Evolutionary conservation across 2,888 invertebrate genomes (phyloP).

Genomic region (Drosophila subquinaria): DNA sequence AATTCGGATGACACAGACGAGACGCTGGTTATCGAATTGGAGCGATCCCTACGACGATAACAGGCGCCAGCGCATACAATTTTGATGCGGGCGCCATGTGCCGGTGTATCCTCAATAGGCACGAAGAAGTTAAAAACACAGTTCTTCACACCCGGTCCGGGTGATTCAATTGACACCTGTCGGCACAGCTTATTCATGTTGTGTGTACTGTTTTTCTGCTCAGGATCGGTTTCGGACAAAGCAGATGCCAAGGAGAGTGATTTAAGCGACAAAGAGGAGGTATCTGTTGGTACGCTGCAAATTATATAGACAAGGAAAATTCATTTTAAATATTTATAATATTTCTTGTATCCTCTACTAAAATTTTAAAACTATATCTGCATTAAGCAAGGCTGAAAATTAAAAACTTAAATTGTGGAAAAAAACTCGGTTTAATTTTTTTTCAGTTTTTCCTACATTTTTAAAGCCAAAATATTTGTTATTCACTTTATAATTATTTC

Average conservation of each 20-base stretch:
- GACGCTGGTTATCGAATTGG: constrained; percentile 90
- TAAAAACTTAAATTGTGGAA: too few species aligned
- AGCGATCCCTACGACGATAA: constrained; percentile 89
- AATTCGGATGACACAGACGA: constrained; percentile 88
- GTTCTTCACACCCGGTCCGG: constrained; percentile 90
- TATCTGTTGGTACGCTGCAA: constrained; percentile 75
- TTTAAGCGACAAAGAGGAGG: constrained; percentile 72
- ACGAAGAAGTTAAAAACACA: constrained; percentile 95
- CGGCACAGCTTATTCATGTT: constrained; percentile 93
- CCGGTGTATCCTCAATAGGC: constrained; percentile 94
- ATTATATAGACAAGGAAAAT: neutral
- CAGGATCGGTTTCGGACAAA: constrained; percentile 63
- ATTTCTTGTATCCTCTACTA: neutral
- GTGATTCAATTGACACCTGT: constrained; percentile 95
- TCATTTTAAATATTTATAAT: neutral
- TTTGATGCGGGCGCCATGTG: constrained; percentile 92
- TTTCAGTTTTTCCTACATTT: too few species aligned
- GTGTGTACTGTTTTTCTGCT: constrained; percentile 52
- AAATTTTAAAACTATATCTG: too few species aligned
- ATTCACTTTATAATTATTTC: too few species aligned
- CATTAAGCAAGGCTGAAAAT: too few species aligned
- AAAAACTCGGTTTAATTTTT: too few species aligned
- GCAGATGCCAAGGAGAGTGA: constrained; percentile 54
- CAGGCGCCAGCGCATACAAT: constrained; percentile 95
- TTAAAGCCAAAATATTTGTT: too few species aligned